Conservation (phyloP, 2,888 invertebrate species). For the Chalcosyrphus nemorum region DNA sequence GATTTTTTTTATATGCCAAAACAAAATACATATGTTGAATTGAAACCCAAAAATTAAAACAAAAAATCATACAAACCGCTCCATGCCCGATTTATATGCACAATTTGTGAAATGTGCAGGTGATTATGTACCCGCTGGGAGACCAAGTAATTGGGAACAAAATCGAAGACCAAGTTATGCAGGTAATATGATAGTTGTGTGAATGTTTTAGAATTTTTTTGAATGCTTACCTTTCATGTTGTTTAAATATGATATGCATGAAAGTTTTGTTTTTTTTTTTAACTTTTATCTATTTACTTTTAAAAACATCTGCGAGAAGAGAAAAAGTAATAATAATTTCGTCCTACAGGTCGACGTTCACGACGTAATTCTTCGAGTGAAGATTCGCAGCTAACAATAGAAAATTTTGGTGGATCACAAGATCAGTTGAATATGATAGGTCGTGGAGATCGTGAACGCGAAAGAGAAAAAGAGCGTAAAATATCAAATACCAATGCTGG, state of each 20-base stretch:
- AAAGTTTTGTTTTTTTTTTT: neutral
- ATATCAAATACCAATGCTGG: conserved; percentile 81
- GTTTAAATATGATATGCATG: conserved; percentile 2
- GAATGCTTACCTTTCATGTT: conserved; percentile 25
- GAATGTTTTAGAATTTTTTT: conserved; percentile 24
- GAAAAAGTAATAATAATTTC: conserved; percentile 9
- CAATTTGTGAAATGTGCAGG: conserved; percentile 74
- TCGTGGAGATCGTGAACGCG: conserved; percentile 83
- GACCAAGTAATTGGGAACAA: conserved; percentile 93
- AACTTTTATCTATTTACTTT: neutral
- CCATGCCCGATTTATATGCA: conserved; percentile 44
- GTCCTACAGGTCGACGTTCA: conserved; percentile 89
- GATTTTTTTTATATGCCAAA: conserved; percentile 16
- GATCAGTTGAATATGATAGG: conserved; percentile 94
- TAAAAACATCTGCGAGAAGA: neutral
- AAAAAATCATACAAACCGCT: conserved; percentile 29
- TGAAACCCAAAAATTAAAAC: conserved; percentile 7
- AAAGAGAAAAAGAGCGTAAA: conserved; percentile 83
- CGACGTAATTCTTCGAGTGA: conserved; percentile 92
- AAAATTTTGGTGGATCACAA: conserved; percentile 96
- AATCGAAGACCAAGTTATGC: conserved; percentile 88
- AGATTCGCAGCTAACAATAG: conserved; percentile 94
- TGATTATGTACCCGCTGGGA: conserved; percentile 88
- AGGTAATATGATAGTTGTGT: conserved; percentile 81
- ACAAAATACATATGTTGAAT: conserved; percentile 28